Evolutionary conservation across 1,140 invertebrate species (phyloP), one percentile per base, ranked within the genome.

Genomic region (Drosophila nebulosa): DNA sequence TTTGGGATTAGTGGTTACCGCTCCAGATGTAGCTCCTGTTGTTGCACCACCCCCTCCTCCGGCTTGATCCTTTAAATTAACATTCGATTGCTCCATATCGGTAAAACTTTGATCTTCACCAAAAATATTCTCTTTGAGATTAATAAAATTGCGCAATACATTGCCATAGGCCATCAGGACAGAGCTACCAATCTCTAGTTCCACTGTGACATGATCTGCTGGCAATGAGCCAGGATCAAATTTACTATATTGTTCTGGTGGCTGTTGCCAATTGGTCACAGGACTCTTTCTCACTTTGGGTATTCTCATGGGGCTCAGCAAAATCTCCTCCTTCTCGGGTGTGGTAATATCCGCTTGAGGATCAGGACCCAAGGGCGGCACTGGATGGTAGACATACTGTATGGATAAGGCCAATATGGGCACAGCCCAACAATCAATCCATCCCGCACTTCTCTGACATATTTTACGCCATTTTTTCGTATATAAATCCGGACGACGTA

Each of bases 371-470:
- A 97, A 86, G 1, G 96, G 96, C 4, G 97, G 97, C 84, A 96
- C 95, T 0, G 98, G 97, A 91, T 99, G 97, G 91, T 98, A 99
- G 1, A 94, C 95, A 91, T 98, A 99, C 65, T 95, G 94, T 18
- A 99, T 97, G 78, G 96, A 97, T 12, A 99, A 92, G 3, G 97
- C 97, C 18, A 98, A 95, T 64, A 98, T 98, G 0, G 97, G 97
- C 3, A 98, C 97, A 10, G 96, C 96, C 97, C 97, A 98, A 90
- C 98, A 99, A 88, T 98, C 97, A 1, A 98, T 94, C 98, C 98
- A 99, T 2, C 97, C 97, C 24, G 86, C 74, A 27, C 76, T 88
- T 30, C 94, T 95, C 53, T 96, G 94, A 78, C 97, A 98, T 78
- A 96, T 93, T 86, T 97, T 97, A 68, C 97, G 94, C 97, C 97